Base-by-base conservation (phyloP, 2,797 vertebrate genomes). In the Lacerta viridis region DNA sequence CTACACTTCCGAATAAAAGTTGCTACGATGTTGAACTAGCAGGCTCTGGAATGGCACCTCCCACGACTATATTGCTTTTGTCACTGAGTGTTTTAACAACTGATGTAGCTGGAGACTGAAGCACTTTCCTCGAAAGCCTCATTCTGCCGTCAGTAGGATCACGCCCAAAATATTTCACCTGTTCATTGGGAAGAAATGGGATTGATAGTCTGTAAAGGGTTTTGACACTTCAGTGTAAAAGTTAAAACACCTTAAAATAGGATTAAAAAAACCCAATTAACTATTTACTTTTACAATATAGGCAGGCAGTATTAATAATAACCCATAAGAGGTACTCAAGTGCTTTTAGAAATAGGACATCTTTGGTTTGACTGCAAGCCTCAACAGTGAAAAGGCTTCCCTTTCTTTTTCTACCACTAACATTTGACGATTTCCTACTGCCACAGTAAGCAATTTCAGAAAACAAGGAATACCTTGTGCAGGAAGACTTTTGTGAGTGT, bases 81-180 rank as follows among this genome's bases (percentile, higher is more conserved):
- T 99, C 98, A 78, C 93, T 98, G 1, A 99, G 91, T 11, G 97
- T 99, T 97, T 96, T 99, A 83, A 98, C 95, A 1, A 97, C 72
- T 11, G 95, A 93, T 20, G 97, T 97, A 81, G 96, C 97, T 5
- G 98, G 98, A 85, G 98, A 97, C 91, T 98, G 98, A 7, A 99
- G 98, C 8, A 99, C 98, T 97, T 99, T 99, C 1, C 99, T 97
- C 0, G 99, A 99, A 46, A 99, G 97, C 88, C 99, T 98, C 99
- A 99, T 99, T 93, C 99, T 97, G 80, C 99, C 99, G 25, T 99
- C 99, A 18, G 98, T 98, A 15, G 99, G 99, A 94, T 99, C 99
- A 8, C 99, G 98, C 85, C 99, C 99, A 84, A 99, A 99, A 94
- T 98, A 99, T 92, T 99, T 99, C 25, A 99, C 98, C 99, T 99